Percentiles rank a stretch among this genome's conserved stretches.
These are phyloP conservation scores for Merops nubicus DNA, from an alignment of 2,113 vertebrate species.

Conservation along the genomic window DNA sequence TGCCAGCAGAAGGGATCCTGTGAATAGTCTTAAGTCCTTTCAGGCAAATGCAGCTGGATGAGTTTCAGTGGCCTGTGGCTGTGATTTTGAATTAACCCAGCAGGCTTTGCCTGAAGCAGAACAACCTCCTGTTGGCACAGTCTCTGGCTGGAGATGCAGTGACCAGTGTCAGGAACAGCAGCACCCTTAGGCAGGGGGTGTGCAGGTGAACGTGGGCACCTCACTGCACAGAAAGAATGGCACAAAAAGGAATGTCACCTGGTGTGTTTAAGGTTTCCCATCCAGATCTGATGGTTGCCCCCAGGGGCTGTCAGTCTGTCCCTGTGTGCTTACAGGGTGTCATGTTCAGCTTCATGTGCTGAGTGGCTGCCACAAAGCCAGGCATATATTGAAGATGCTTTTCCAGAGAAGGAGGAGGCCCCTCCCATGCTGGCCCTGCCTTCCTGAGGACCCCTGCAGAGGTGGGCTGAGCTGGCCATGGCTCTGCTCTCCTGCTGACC, in stretches of 20 bases:
- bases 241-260: fast-evolving
- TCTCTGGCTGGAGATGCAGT: not conserved
- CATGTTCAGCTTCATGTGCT: not conserved
- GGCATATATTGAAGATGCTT: not conserved
- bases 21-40: not conserved
- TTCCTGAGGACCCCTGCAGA: too few relatives aligned
- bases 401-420: not conserved
- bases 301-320: not conserved
- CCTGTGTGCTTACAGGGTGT: not conserved
- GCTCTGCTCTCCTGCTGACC: fast-evolving
- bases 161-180: not conserved
- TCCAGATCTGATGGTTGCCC: not conserved
- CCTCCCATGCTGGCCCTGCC: not conserved
- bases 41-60: not conserved
- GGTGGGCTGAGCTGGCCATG: not conserved
- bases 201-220: not conserved
- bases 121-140: not conserved
- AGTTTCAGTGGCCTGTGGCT: not conserved
- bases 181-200: fast-evolving
- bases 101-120: not conserved
- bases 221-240: fast-evolving
- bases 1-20: not conserved
- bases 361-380: not conserved
- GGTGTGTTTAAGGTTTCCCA: not conserved
- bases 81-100: not conserved